Evolutionary conservation across 2,888 invertebrate genomes (phyloP).

Genomic region (Amiota minor): DNA sequence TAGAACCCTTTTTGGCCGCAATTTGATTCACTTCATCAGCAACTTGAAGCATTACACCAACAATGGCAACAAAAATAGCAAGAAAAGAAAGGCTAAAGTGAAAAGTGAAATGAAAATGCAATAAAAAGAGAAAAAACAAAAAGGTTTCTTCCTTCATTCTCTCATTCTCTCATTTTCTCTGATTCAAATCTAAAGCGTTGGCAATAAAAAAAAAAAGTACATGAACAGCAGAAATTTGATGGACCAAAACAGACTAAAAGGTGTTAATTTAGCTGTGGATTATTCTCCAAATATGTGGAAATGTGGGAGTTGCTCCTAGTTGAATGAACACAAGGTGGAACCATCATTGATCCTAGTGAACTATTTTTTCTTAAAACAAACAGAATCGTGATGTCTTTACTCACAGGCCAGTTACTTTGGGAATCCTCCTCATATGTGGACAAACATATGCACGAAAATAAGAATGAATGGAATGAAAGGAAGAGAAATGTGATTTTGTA

Average conservation of each 20-base stretch:
- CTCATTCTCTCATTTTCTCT: too few species aligned
- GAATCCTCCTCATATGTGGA: too few species aligned
- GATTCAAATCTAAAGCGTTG: neutral
- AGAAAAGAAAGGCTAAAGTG: neutral
- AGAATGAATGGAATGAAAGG: too few species aligned
- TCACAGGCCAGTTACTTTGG: too few species aligned
- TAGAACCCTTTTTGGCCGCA: slow-evolving; percentile 38
- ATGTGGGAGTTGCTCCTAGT: too few species aligned
- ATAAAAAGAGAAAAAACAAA: slow-evolving; percentile 38
- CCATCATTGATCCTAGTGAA: too few species aligned
- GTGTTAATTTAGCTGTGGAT: neutral
- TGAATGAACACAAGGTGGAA: too few species aligned
- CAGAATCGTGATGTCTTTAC: too few species aligned
- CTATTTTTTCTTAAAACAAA: too few species aligned
- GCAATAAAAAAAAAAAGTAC: neutral
- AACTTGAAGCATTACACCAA: slow-evolving; percentile 53
- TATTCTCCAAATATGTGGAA: neutral
- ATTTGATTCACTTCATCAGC: slow-evolving; percentile 69
- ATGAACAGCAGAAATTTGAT: neutral
- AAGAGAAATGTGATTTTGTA: too few species aligned
- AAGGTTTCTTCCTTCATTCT: slow-evolving; percentile 30
- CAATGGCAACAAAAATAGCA: slow-evolving; percentile 45
- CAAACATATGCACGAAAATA: too few species aligned
- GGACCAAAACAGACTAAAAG: neutral
- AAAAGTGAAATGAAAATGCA: slow-evolving; percentile 20